A percentile compares a stretch with the other conserved stretches of the same genome.
Conservation (phyloP, 2,797 vertebrate species). For the Chloroceryle amazona region DNA sequence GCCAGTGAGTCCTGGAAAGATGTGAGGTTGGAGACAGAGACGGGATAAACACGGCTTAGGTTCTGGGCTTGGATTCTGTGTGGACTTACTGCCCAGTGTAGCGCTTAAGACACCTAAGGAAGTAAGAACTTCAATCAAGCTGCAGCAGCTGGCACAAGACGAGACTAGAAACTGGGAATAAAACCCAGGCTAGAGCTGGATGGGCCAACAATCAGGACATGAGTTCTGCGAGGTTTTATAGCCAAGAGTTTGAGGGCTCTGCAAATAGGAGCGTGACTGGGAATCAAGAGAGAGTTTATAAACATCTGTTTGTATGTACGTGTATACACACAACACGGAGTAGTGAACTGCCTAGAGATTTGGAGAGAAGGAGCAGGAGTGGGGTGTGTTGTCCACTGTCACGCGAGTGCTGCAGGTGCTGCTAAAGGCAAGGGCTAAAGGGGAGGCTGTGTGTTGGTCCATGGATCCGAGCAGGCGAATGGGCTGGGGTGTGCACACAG, state of each 20-base stretch:
- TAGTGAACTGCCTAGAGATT: neutral
- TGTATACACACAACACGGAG: neutral
- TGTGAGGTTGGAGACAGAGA: neutral
- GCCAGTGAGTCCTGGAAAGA: neutral
- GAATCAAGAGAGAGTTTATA: neutral
- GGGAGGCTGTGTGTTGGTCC: neutral
- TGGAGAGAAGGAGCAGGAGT: neutral
- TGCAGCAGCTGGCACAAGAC: neutral
- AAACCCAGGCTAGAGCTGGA: neutral
- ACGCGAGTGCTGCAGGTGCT: neutral
- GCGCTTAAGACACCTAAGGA: neutral
- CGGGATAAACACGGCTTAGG: neutral
- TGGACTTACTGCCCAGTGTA: neutral
- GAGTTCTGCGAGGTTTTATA: neutral
- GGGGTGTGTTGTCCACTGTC: neutral
- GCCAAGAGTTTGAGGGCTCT: neutral
- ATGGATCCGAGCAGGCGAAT: fast-evolving
- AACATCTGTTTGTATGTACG: neutral
- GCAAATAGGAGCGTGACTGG: neutral
- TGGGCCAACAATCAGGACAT: neutral
- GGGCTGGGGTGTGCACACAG: fast-evolving
- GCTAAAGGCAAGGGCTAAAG: neutral
- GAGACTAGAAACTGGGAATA: neutral
- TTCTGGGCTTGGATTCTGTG: neutral
- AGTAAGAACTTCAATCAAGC: neutral